Base-by-base conservation (phyloP, 2,888 invertebrate species). In the Drosophila gaucha region DNA sequence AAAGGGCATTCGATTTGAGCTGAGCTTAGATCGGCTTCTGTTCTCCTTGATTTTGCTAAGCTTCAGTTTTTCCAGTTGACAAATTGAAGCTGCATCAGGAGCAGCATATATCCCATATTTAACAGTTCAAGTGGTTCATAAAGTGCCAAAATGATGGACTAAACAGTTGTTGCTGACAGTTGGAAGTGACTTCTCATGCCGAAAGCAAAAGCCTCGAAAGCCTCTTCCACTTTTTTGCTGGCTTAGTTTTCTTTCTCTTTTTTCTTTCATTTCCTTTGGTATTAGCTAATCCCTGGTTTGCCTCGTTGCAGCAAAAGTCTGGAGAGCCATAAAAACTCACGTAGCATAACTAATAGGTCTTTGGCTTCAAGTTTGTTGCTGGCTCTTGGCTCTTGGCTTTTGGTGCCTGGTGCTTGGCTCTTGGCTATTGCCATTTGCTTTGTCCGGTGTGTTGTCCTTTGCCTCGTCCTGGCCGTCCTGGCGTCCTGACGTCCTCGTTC, bases 271-370 rank as follows among this genome's bases (percentile, higher is more conserved):
- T 33, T 33, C 14, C 14, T 14, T 24, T 26, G 24, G 16, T 4
- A 35, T 49, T 49, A 43, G 35, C 43, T 44, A 54, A 54, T 43
- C 52, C 52, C 22, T 18, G 14, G 26, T 16, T 14, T 22, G 18
- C 22, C 18, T 12, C 22, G 33, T 39, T 56, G 44, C 56, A 10
- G 28, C 41, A 36, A 38, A 36, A 51, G 63, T 57, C 52, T 49
- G 36, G 24, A 49, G 39, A 66, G 49, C 62, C 69, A 72, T 73
- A 73, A 74, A 41, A 77, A 73, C 57, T 54, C 78, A 77, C 66
- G 55, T 74, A 67, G 78, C 79, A 79, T 77, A 77, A 79, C 72
- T 75, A 79, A 75, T 77, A 52, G 78, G 72, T 68, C 44, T 68
- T 77, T 67, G 57, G 44, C 67, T 57, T 51, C 44, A 54, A 41